A percentile compares a stretch with the other conserved stretches of the same genome.
These are phyloP conservation scores for Dynastes grantii DNA, from an alignment of 2,888 invertebrate species.

Conservation along the genomic window DNA sequence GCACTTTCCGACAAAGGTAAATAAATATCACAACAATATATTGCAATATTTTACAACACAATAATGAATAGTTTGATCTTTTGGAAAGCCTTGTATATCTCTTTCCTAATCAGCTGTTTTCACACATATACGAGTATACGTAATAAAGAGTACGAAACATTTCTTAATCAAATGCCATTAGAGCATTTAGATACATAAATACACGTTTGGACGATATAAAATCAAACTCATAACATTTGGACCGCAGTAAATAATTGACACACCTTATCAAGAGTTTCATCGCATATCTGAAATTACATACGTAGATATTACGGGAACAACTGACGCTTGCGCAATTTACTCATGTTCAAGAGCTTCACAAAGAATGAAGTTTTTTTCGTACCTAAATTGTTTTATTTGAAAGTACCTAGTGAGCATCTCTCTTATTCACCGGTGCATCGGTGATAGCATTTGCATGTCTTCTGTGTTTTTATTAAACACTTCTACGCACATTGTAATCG, in stretches of 20 bases:
- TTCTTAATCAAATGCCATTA: slow-evolving; percentile 14
- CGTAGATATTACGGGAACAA: slow-evolving; percentile 2
- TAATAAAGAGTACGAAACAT: background rate
- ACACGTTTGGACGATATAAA: background rate
- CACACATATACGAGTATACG: no score
- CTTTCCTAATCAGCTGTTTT: no score
- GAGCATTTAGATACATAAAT: background rate
- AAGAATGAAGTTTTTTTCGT: background rate
- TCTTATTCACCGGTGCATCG: background rate
- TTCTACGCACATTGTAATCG: slow-evolving; percentile 39
- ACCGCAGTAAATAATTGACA: slow-evolving; percentile 25
- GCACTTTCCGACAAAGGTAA: no score
- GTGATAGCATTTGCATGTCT: slow-evolving; percentile 30
- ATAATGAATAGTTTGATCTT: no score
- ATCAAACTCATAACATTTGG: slow-evolving; percentile 24
- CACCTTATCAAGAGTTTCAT: slow-evolving; percentile 14
- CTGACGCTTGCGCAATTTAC: slow-evolving; percentile 2
- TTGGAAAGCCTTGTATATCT: no score
- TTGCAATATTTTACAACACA: no score
- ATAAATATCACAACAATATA: no score
- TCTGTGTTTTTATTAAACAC: slow-evolving; percentile 30
- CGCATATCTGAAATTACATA: slow-evolving; percentile 18
- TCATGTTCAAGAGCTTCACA: background rate
- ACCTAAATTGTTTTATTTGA: background rate
- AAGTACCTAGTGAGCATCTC: background rate